Conservation (phyloP, 1,140 invertebrate species). For the Kradibia gibbosae region DNA sequence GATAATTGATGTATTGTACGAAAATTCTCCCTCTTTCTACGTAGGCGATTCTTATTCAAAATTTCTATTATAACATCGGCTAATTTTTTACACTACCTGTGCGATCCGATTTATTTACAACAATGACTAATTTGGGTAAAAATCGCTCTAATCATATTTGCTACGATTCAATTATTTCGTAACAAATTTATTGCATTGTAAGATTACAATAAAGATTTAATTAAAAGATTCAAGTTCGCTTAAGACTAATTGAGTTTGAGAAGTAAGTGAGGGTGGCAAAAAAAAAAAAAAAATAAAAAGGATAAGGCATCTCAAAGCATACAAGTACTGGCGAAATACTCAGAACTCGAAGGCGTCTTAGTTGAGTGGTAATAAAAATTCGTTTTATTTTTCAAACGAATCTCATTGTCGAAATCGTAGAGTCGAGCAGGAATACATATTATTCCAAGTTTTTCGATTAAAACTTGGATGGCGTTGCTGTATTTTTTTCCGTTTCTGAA, state of each 20-base stretch:
- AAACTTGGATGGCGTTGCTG: slow-evolving; percentile 16
- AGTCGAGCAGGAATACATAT: not conserved
- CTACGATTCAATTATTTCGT: slow-evolving; percentile 25
- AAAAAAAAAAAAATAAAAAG: not conserved
- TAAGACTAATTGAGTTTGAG: slow-evolving; percentile 41
- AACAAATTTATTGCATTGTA: slow-evolving; percentile 39
- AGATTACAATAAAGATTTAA: slow-evolving; percentile 39
- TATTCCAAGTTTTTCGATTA: slow-evolving; percentile 50
- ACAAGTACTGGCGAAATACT: not conserved
- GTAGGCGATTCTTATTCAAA: too few species aligned
- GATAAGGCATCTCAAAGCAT: not conserved
- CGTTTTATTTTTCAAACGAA: slow-evolving; percentile 4
- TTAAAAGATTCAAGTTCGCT: slow-evolving; percentile 40
- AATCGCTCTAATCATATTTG: slow-evolving; percentile 25
- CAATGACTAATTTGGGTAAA: slow-evolving; percentile 1
- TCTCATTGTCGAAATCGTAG: slow-evolving; percentile 26
- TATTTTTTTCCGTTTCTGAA: not conserved
- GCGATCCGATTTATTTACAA: not conserved
- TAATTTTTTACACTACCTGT: not conserved
- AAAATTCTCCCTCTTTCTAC: too few species aligned
- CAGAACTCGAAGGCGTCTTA: not conserved
- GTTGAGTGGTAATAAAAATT: not conserved
- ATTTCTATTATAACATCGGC: not conserved
- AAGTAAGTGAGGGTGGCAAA: slow-evolving; percentile 3
- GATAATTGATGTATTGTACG: too few species aligned